Percentiles rank a stretch among this genome's conserved stretches.
These are phyloP conservation scores for Styela clava DNA, from an alignment of 23 tunicate species.

Conservation along the genomic window DNA sequence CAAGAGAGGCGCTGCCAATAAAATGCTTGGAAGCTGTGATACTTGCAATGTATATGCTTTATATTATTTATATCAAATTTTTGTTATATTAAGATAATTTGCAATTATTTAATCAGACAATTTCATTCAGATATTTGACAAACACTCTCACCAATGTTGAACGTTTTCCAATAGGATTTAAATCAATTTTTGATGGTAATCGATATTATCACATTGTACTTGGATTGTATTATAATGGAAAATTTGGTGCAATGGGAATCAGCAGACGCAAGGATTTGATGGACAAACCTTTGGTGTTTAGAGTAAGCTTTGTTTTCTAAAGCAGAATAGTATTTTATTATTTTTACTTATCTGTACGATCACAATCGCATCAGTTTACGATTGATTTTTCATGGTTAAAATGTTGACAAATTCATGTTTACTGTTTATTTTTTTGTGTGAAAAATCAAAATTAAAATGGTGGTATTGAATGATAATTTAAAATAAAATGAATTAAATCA, in stretches of 20 bases:
- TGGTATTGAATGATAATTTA: too few relatives aligned
- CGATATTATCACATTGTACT: constrained; percentile 86
- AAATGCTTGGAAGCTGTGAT: constrained; percentile 94
- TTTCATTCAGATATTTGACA: constrained; percentile 53
- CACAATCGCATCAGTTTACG: neutral
- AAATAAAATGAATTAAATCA: too few relatives aligned
- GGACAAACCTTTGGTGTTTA: constrained; percentile 82
- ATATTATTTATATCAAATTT: too few relatives aligned
- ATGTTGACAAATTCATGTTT: neutral
- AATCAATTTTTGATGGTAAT: constrained; percentile 76
- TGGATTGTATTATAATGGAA: constrained; percentile 59
- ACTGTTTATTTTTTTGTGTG: neutral
- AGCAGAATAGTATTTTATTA: neutral
- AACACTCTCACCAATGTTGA: constrained; percentile 49
- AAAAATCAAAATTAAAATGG: too few relatives aligned
- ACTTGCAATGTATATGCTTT: constrained; percentile 42
- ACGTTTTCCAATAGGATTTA: constrained; percentile 91
- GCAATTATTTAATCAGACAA: too few relatives aligned
- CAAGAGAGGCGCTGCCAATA: constrained; percentile 77
- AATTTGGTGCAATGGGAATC: constrained; percentile 77
- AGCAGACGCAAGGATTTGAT: constrained; percentile 74
- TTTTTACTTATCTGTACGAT: neutral
- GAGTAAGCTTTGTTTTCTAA: constrained; percentile 20
- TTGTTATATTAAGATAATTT: neutral
- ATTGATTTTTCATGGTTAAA: neutral